Base-by-base conservation (phyloP, 1,140 invertebrate genomes). In the Rhopalosiphum padi region DNA sequence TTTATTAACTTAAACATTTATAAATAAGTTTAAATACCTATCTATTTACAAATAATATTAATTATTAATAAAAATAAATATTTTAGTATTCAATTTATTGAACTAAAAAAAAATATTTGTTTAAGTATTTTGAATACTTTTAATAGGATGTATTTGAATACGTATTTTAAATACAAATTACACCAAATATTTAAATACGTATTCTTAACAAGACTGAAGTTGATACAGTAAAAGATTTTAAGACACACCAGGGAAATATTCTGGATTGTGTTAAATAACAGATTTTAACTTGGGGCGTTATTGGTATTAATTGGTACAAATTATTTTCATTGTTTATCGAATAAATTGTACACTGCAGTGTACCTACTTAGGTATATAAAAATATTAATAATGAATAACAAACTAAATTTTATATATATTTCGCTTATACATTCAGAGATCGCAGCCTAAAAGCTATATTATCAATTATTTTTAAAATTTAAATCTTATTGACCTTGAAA, bases 281-380 rank as follows among this genome's bases (percentile, higher is more conserved):
- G 41, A 91, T 77, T 30, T 18, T 37, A n/a, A 30, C 55, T 91
- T n/a, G 30, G 11, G 90, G 90, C 30, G 15, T 77, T 68, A 25
- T 48, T 37, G 37, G 43, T 87, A n/a, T 87, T 87, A 48, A 43
- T 90, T 53, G 88, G 18, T 68, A 90, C 37, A 91, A 77, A 91
- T 91, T 68, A 91, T 46, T 37, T n/a, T 46, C 7, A 77, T 91
- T 68, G 90, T 60, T 68, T 46, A n/a, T 89, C 3, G 87, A 35
- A 89, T 53, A 23, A 37, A 89, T n/a, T 37, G 77, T 82, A 85
- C 11, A 68, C 60, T n/a, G 11, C 9, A n/a, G 30, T 68, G n/a
- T n/a, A 77, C 60, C 60, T n/a, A n/a, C 11, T 18, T 85, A 85
- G 41, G 87, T 53, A 25, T 23, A 37, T 30, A 87, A 87, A 87